phyloP scores from a whole-genome alignment of 2,888 invertebrate genomes.

The Meteorus cinctellus region DNA sequence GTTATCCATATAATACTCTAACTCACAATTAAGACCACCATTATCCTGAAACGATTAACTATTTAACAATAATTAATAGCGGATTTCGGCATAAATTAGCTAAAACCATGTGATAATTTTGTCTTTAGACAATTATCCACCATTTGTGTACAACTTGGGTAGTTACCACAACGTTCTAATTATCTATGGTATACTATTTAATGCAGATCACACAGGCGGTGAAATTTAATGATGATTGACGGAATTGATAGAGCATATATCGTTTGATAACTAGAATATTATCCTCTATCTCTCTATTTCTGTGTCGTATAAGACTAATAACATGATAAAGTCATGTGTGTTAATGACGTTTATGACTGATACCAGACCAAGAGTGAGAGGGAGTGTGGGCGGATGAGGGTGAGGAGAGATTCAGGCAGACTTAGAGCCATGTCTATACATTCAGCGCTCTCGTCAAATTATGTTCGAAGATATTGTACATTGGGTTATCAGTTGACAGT shows the following conservation, averaged over 20 bases:
- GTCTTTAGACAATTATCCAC: neutral
- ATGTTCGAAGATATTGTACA: neutral
- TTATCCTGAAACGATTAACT: conserved; percentile 9
- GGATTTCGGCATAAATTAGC: neutral
- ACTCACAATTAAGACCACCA: neutral
- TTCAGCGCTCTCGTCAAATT: neutral
- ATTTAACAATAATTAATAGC: conserved; percentile 25
- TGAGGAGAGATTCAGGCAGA: no score
- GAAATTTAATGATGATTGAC: conserved; percentile 9
- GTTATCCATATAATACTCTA: neutral
- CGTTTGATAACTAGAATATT: neutral
- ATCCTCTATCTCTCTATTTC: neutral
- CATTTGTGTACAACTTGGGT: neutral
- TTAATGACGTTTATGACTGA: neutral
- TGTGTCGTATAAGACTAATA: neutral
- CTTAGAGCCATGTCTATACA: neutral
- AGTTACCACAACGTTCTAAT: neutral
- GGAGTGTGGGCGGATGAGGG: neutral
- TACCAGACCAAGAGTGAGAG: neutral
- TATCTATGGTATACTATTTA: neutral
- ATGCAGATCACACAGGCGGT: neutral
- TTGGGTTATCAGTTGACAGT: conserved; percentile 1
- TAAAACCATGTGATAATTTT: neutral
- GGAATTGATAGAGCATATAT: neutral
- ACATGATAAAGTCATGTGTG: neutral